Evolutionary conservation across 2,888 invertebrate genomes (phyloP), one percentile per base, ranked within the genome.

Genomic region (Adelphocoris suturalis): DNA sequence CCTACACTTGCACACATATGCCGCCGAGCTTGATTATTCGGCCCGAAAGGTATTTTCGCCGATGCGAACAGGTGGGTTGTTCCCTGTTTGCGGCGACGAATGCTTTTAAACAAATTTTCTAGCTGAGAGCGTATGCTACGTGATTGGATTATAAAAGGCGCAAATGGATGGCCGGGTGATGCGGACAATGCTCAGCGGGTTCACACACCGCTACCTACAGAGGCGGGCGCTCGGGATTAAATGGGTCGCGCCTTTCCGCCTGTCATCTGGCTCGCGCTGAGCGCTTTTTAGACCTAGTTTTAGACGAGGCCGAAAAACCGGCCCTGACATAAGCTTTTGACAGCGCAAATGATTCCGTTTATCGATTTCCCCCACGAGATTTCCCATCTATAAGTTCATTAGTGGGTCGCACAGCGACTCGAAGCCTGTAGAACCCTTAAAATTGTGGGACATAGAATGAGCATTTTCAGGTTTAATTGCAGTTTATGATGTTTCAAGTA

Each of bases 121-220:
- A 68, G 23, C 68, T 27, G 68, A 68, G 68, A 27, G 68, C 23
- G 68, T 68, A 68, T 68, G 68, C 23, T 68, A 68, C 68, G 68
- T 68, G 68, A 68, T 68, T 68, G 68, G 68, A 68, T 68, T 23
- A 68, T 68, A 68, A 68, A 61, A 68, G 68, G 68, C 68, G 23
- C 68, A 23, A 68, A 68, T 68, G 68, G 68, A 68, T 68, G 61
- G n/a, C 2, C 14, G 61, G 61, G 61, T 19, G 23, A 68, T 23
- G 68, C 23, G 68, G 68, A 27, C 68, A 27, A 68, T 68, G 23
- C 68, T 68, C 23, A 19, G 68, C 11, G 68, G 23, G 61, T 61
- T 61, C 61, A 61, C 61, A 61, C n/a, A 9, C 19, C 19, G 61
- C 61, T 61, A 61, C 68, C 68, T 23, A 68, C 23, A 23, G 23